Evolutionary conservation across 35 echinoderm and acorn worm genomes (phyloP), one percentile per base, ranked within the genome.

Genomic region (Apostichopus californicus): DNA sequence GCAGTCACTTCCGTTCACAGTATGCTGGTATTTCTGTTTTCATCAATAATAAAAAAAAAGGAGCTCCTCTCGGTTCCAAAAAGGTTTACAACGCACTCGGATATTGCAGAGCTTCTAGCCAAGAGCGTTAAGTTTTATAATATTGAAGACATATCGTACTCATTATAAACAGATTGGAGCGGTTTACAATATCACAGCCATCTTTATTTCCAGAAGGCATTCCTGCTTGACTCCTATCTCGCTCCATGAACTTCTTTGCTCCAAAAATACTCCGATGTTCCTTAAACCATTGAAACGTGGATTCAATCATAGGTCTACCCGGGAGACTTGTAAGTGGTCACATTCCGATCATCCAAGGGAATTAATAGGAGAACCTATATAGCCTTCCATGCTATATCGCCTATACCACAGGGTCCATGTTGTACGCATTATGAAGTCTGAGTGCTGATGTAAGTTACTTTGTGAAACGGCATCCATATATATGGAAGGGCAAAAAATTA

Each of bases 311-410:
- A 22, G 17, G 9, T 22, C 81, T 85, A 59, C 81, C 15, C 81
- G n/a, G 81, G 81, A 85, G 81, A 85, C 57, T 55, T 58, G 81
- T 85, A 85, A 54, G 81, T 85, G 81, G 81, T 85, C 81, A 85
- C 81, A 85, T 85, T 85, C 81, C 81, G 81, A 59, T 59, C 55
- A 85, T 85, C 57, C 17, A 75, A 75, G 71, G 71, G 71, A 75
- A 75, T 75, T 75, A 46, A 46, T 46, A 75, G 71, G 14, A 75
- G 71, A 75, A n/a, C 71, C 58, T 61, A 61, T 61, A 61, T 61
- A 0, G 58, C 12, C 7, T 61, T 61, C 7, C 12, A 61, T 12
- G 12, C 58, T 61, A n/a, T 4, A 61, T 61, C 58, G 58, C 12
- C 58, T 61, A n/a, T n/a, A 12, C 58, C 58, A 61, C 58, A 61